Evolutionary conservation across 2,888 invertebrate genomes (phyloP).

Genomic region (Zonitis immaculata): DNA sequence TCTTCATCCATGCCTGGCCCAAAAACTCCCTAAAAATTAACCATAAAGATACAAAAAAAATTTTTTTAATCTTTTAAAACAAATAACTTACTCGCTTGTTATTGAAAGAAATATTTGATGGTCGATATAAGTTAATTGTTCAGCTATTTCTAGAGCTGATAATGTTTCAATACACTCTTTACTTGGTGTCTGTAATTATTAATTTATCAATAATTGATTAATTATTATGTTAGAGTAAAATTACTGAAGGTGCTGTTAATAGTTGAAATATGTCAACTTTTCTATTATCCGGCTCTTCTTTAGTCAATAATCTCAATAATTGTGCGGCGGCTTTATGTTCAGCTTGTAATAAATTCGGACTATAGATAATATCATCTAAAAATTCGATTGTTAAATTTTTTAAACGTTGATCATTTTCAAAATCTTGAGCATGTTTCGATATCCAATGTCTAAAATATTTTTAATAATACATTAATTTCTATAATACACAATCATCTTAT

Average conservation of each 20-base stretch:
- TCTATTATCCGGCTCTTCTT: conserved; percentile 63
- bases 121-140: conserved; percentile 87
- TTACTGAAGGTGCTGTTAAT: conserved; percentile 64
- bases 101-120: conserved; percentile 86
- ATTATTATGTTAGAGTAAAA: conserved; percentile 22
- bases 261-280: conserved; percentile 66
- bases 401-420: conserved; percentile 70
- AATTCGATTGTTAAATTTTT: conserved; percentile 78
- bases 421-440: conserved; percentile 85
- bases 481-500: no score
- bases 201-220: conserved; percentile 21
- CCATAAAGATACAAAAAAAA: neutral
- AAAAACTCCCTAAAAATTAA: conserved; percentile 64
- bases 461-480: no score
- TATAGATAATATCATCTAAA: conserved; percentile 80
- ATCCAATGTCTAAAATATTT: conserved; percentile 71
- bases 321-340: conserved; percentile 88
- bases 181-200: conserved; percentile 60
- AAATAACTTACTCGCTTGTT: conserved; percentile 75
- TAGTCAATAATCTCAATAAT: conserved; percentile 69
- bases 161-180: conserved; percentile 81
- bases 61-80: neutral
- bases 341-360: conserved; percentile 76
- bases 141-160: conserved; percentile 86
- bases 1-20: conserved; percentile 87